Evolutionary conservation across 2,113 vertebrate species (phyloP).

Genomic region (Petaurus breviceps): DNA sequence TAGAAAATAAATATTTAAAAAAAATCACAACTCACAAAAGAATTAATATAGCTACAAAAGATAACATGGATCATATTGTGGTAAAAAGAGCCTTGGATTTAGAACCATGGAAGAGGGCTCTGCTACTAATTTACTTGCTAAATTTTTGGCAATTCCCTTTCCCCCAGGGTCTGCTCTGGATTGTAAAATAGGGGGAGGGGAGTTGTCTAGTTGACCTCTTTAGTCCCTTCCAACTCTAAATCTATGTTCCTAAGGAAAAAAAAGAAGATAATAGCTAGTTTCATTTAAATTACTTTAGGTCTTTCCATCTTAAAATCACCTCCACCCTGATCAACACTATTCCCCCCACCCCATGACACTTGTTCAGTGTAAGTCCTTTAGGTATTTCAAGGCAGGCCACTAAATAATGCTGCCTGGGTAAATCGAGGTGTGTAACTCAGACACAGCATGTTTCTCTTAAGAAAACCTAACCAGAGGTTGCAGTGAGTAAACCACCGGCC

Average conservation of each 20-base stretch:
- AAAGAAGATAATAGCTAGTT: background rate
- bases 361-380: background rate
- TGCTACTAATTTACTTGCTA: background rate
- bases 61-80: background rate
- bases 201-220: background rate
- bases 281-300: background rate
- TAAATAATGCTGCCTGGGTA: background rate
- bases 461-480: background rate
- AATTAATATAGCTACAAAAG: background rate
- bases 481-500: too few species aligned
- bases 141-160: background rate
- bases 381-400: background rate
- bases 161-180: background rate
- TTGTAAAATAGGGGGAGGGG: background rate
- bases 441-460: background rate
- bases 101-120: background rate
- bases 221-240: background rate
- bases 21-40: background rate
- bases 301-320: background rate
- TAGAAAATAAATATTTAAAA: background rate
- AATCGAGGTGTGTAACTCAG: background rate
- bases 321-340: background rate
- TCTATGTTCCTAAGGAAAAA: background rate
- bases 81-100: background rate
- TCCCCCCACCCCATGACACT: background rate